phyloP scores from a whole-genome alignment of 2,113 vertebrate genomes.

The Archilochus colubris region DNA sequence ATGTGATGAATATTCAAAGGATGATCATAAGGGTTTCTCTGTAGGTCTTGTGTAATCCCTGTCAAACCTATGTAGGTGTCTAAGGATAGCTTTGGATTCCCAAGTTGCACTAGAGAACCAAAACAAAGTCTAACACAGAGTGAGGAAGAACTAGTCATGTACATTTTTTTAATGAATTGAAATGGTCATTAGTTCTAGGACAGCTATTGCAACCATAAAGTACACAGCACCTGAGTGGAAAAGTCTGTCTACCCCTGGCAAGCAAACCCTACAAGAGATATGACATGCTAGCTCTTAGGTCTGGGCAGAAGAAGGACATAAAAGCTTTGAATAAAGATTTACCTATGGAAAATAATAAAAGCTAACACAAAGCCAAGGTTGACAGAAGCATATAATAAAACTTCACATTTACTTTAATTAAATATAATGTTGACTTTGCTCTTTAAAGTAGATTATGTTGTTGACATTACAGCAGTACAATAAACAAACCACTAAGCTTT shows the following conservation, averaged over 20 bases:
- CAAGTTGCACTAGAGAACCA: neutral
- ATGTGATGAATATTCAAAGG: neutral
- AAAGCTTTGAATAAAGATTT: constrained; percentile 45
- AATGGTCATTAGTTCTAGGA: neutral
- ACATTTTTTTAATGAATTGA: neutral
- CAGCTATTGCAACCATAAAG: neutral
- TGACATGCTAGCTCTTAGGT: neutral
- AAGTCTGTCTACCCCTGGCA: neutral
- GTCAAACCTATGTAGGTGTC: rapidly evolving
- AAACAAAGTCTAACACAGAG: neutral
- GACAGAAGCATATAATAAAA: constrained; percentile 71
- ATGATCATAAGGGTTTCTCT: neutral
- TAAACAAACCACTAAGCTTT: constrained; percentile 55
- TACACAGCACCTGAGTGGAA: neutral
- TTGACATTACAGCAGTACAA: constrained; percentile 58
- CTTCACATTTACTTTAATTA: constrained; percentile 68
- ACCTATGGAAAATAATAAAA: constrained; percentile 56
- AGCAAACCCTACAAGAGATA: neutral
- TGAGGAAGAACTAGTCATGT: neutral
- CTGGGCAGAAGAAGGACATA: neutral
- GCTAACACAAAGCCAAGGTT: constrained; percentile 63
- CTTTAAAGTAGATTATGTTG: constrained; percentile 71
- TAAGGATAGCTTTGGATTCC: neutral
- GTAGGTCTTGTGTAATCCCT: neutral
- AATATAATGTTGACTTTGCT: constrained; percentile 68